These are phyloP conservation scores for Fragum sueziense DNA, from an alignment of 2,888 invertebrate genomes.

Conservation along the genomic window DNA sequence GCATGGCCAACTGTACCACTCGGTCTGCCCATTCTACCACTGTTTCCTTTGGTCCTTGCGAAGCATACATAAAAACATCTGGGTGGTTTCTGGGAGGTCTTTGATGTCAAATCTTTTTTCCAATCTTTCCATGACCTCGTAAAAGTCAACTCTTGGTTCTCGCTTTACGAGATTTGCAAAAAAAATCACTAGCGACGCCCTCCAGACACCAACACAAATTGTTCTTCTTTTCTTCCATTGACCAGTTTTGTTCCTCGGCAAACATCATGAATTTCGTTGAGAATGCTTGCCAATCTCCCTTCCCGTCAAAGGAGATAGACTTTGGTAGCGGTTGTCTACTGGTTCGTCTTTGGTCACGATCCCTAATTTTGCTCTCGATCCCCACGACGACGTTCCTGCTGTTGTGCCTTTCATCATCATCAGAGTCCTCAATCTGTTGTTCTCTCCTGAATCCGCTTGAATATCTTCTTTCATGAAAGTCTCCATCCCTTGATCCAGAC, in stretches of 20 bases:
- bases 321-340: not conserved
- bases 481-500: too few relatives aligned
- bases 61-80: constrained; percentile 11
- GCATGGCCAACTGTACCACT: not conserved
- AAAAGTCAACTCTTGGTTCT: constrained; percentile 4
- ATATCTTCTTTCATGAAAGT: too few relatives aligned
- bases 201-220: not conserved
- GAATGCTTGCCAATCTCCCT: constrained; percentile 3
- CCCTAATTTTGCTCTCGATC: too few relatives aligned
- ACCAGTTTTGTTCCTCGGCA: constrained; percentile 7
- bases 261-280: constrained; percentile 1
- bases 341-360: not conserved
- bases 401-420: too few relatives aligned
- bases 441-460: too few relatives aligned
- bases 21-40: constrained; percentile 4
- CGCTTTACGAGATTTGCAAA: not conserved
- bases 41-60: constrained; percentile 5
- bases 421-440: too few relatives aligned
- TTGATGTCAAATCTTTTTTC: constrained; percentile 12
- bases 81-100: constrained; percentile 20
- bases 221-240: not conserved
- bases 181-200: constrained; percentile 2
- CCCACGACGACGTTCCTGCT: too few relatives aligned
- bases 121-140: constrained; percentile 7
- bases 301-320: constrained; percentile 7